phyloP scores from a whole-genome alignment of 2,888 invertebrate genomes.

The Heliconius sara region DNA sequence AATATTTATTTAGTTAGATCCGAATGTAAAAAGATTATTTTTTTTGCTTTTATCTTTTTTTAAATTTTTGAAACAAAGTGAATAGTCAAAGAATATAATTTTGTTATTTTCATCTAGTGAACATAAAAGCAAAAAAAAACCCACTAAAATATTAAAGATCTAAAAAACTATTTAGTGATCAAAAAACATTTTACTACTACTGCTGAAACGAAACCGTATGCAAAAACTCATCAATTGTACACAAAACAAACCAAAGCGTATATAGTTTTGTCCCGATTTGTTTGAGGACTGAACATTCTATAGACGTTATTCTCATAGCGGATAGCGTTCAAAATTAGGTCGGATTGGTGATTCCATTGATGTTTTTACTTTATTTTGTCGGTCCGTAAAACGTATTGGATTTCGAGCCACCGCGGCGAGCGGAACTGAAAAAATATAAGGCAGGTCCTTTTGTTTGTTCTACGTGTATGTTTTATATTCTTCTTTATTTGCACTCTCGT shows the following conservation, averaged over 20 bases:
- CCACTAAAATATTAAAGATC: background rate
- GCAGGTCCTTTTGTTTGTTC: slow-evolving; percentile 47
- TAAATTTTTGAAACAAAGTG: background rate
- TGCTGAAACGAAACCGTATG: background rate
- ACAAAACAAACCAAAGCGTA: slow-evolving; percentile 7
- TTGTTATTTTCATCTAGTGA: background rate
- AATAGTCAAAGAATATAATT: background rate
- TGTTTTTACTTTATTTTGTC: slow-evolving; percentile 58
- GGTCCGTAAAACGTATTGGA: slow-evolving; percentile 54
- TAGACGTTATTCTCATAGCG: slow-evolving; percentile 68
- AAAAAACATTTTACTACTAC: background rate
- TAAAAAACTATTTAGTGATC: background rate
- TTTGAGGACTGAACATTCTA: slow-evolving; percentile 61
- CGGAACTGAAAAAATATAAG: slow-evolving; percentile 57
- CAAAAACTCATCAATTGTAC: slow-evolving; percentile 19
- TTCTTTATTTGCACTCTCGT: slow-evolving; percentile 30
- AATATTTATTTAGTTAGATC: too few relatives aligned
- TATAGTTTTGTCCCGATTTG: slow-evolving; percentile 48
- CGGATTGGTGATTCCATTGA: slow-evolving; percentile 74
- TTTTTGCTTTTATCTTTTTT: too few relatives aligned
- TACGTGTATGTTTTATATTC: slow-evolving; percentile 20
- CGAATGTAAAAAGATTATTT: too few relatives aligned
- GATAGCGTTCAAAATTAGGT: slow-evolving; percentile 72
- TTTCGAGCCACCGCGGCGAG: slow-evolving; percentile 55
- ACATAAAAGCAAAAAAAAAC: background rate